Conservation (phyloP, 2,888 invertebrate genomes). For the Autographa gamma region DNA sequence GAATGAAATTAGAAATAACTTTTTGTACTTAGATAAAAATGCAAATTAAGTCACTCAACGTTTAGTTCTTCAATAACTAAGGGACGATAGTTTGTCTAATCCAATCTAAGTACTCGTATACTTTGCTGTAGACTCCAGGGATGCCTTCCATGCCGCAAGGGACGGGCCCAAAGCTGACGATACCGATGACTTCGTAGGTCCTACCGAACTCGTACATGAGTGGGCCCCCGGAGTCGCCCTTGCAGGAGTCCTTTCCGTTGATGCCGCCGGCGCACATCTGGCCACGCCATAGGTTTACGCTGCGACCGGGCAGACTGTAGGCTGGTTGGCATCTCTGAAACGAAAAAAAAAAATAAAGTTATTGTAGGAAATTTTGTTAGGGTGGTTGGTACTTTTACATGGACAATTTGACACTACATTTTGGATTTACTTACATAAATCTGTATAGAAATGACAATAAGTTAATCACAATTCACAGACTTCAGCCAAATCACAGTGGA, state of each 20-base stretch:
- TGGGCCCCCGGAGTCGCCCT: constrained; percentile 91
- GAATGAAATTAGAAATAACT: background rate
- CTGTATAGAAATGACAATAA: no score
- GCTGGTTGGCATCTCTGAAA: constrained; percentile 42
- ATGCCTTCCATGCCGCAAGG: constrained; percentile 88
- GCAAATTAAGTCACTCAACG: constrained; percentile 29
- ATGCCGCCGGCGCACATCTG: constrained; percentile 48
- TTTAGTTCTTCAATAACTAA: constrained; percentile 23
- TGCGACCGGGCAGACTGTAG: constrained; percentile 35
- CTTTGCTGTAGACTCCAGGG: constrained; percentile 91
- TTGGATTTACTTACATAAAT: no score
- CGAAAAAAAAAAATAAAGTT: background rate
- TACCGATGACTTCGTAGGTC: constrained; percentile 77
- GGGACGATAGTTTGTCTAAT: constrained; percentile 70
- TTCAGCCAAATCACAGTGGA: no score
- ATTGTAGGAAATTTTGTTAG: no score
- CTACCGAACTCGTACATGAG: constrained; percentile 81
- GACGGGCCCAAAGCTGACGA: constrained; percentile 90
- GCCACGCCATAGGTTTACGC: constrained; percentile 21
- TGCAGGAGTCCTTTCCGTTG: constrained; percentile 79
- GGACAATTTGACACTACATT: no score
- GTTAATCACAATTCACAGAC: no score
- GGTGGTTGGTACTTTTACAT: no score
- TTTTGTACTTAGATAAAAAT: background rate
- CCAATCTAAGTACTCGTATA: constrained; percentile 89